Evolutionary conservation across 1,140 invertebrate genomes (phyloP).

Genomic region (Bombus picipes): DNA sequence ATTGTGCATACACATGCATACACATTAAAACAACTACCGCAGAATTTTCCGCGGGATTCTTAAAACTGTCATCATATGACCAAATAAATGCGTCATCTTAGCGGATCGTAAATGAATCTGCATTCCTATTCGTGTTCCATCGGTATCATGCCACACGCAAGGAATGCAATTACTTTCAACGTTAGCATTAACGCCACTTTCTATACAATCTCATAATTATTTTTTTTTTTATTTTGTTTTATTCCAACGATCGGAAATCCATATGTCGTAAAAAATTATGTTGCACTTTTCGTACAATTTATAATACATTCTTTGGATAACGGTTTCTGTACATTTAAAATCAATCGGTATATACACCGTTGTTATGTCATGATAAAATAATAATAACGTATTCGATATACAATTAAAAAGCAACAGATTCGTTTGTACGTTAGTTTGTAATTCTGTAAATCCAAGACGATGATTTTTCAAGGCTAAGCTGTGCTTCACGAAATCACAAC

Average conservation of each 20-base stretch:
- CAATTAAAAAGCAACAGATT: slow-evolving; percentile 3
- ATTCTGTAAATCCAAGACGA: not conserved
- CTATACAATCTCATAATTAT: slow-evolving; percentile 14
- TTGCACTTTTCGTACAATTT: slow-evolving; percentile 30
- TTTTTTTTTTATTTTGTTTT: not conserved
- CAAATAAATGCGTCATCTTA: slow-evolving; percentile 21
- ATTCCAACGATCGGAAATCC: slow-evolving; percentile 20
- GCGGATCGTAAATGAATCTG: slow-evolving; percentile 2
- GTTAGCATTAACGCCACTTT: slow-evolving; percentile 11
- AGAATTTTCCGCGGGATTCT: not conserved
- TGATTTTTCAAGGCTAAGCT: not conserved
- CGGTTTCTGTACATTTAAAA: slow-evolving; percentile 11
- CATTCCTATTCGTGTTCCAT: not conserved
- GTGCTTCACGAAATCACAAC: not conserved
- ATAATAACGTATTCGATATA: slow-evolving; percentile 13
- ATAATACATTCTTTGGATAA: slow-evolving; percentile 52
- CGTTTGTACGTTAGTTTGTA: not conserved
- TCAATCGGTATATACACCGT: slow-evolving; percentile 41
- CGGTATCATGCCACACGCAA: not conserved
- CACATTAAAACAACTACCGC: not conserved
- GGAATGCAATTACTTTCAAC: slow-evolving; percentile 25
- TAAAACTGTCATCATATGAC: slow-evolving; percentile 6
- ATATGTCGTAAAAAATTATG: slow-evolving; percentile 50
- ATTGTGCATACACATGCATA: not conserved
- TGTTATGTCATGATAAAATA: slow-evolving; percentile 11